Evolutionary conservation across 2,797 vertebrate species (phyloP).

Genomic region (Philypnodon macrostomus): DNA sequence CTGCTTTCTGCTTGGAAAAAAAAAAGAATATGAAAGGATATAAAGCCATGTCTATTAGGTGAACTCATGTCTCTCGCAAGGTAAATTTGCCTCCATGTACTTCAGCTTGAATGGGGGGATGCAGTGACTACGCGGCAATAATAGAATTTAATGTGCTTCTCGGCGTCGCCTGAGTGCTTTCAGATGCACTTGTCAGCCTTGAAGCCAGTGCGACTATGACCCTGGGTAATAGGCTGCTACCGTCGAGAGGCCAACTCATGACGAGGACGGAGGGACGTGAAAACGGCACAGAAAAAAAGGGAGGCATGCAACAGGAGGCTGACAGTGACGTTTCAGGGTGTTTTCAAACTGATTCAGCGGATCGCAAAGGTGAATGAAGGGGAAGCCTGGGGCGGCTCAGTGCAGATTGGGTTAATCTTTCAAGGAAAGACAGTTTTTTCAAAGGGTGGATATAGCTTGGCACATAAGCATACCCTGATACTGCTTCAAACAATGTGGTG

Average conservation of each 20-base stretch:
- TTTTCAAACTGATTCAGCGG: conserved; percentile 8
- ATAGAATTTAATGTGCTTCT: conserved; percentile 78
- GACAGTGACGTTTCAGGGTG: conserved; percentile 14
- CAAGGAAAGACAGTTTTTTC: too few species aligned
- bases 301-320: conserved; percentile 49
- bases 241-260: conserved; percentile 44
- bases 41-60: conserved; percentile 75
- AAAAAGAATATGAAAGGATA: conserved; percentile 68
- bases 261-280: conserved; percentile 29
- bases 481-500: too few species aligned
- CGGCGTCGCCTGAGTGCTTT: conserved; percentile 73
- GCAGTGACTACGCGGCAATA: conserved; percentile 70
- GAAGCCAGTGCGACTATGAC: conserved; percentile 75
- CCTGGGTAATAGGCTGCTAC: conserved; percentile 71
- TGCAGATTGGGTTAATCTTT: too few species aligned
- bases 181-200: conserved; percentile 75
- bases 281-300: conserved; percentile 14
- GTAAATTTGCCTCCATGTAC: conserved; percentile 65
- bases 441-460: too few species aligned
- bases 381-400: too few species aligned
- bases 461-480: too few species aligned
- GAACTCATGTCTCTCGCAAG: conserved; percentile 69
- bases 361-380: too few species aligned
- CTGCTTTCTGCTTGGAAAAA: conserved; percentile 71
- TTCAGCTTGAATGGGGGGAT: conserved; percentile 60